phyloP scores from a whole-genome alignment of 2,797 vertebrate species.

The Ptychadena robeensis region DNA sequence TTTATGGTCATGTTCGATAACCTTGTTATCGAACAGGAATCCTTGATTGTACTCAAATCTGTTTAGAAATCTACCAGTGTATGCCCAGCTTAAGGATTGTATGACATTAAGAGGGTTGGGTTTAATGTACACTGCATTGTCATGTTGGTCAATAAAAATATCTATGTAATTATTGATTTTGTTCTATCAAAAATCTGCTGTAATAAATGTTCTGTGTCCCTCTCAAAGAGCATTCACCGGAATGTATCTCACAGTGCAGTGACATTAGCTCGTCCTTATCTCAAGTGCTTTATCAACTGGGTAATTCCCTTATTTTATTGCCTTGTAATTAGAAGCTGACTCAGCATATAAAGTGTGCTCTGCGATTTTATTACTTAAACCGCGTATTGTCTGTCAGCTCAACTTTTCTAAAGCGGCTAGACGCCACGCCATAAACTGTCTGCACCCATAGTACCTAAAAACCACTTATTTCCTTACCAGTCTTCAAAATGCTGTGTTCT shows the following conservation, averaged over 20 bases:
- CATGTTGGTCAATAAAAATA: no score
- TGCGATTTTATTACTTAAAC: constrained; percentile 24
- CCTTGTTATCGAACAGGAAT: no score
- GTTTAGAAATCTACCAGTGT: no score
- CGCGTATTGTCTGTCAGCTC: background rate
- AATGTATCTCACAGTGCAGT: background rate
- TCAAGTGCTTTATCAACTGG: constrained; percentile 2
- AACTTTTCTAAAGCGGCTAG: background rate
- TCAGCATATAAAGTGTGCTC: constrained; percentile 1
- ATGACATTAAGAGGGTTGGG: no score
- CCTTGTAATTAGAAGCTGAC: constrained; percentile 34
- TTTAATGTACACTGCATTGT: no score
- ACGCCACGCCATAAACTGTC: constrained; percentile 46
- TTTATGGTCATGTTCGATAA: no score
- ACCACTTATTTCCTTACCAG: background rate
- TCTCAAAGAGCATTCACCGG: background rate
- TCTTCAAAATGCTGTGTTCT: background rate
- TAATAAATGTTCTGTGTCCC: background rate
- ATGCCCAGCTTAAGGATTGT: no score
- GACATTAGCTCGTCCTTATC: constrained; percentile 9
- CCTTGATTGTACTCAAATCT: no score
- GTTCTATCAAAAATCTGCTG: background rate
- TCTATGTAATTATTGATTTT: no score
- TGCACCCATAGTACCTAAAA: background rate
- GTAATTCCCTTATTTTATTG: constrained; percentile 39